Evolutionary conservation across 2,888 invertebrate genomes (phyloP).

Genomic region (Diaprepes abbreviatus): DNA sequence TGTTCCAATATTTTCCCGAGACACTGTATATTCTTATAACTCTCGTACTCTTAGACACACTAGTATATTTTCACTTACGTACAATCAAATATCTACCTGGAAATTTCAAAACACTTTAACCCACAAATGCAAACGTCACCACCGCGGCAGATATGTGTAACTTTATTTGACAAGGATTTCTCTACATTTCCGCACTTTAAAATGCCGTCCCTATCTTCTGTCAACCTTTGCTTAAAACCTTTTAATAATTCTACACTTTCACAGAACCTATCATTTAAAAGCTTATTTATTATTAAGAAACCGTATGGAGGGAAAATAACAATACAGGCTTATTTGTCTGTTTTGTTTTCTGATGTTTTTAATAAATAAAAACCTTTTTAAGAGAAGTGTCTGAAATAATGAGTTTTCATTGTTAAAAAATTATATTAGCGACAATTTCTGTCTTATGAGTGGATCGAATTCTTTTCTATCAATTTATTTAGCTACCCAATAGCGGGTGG

Average conservation of each 20-base stretch:
- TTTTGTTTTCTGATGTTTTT: background rate
- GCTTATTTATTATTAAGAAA: slow-evolving; percentile 51
- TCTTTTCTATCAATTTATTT: too few relatives aligned
- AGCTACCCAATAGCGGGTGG: too few relatives aligned
- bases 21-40: too few relatives aligned
- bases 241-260: slow-evolving; percentile 57
- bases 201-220: slow-evolving; percentile 54
- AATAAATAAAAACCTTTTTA: too few relatives aligned
- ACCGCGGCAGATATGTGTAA: slow-evolving; percentile 6
- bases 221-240: slow-evolving; percentile 58
- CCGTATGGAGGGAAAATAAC: background rate
- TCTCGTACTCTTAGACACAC: too few relatives aligned
- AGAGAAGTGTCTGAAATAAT: too few relatives aligned
- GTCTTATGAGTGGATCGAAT: too few relatives aligned
- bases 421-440: too few relatives aligned
- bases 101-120: background rate
- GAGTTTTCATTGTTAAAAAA: too few relatives aligned
- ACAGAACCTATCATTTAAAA: slow-evolving; percentile 53
- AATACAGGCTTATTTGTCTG: background rate
- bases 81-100: too few relatives aligned
- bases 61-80: too few relatives aligned
- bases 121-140: slow-evolving; percentile 9
- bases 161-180: slow-evolving; percentile 54
- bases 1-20: too few relatives aligned
- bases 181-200: slow-evolving; percentile 53